Evolutionary conservation across 2,113 vertebrate species (phyloP).

Genomic region (Ophthalmolycus amberensis): DNA sequence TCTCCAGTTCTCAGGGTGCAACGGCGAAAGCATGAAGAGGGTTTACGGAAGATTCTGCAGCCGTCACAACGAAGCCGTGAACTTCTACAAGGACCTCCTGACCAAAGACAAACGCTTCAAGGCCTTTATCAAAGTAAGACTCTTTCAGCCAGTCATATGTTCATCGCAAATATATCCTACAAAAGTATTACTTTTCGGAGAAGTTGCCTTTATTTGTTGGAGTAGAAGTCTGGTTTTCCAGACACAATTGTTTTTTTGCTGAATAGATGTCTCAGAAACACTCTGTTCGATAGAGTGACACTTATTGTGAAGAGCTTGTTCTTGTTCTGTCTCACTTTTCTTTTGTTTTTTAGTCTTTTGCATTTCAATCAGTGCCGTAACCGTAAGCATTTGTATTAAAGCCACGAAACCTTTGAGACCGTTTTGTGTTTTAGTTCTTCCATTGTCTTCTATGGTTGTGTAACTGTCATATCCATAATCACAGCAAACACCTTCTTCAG

Average conservation of each 20-base stretch:
- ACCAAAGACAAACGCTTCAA: slow-evolving; percentile 96
- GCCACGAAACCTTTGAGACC: neutral
- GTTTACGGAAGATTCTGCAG: slow-evolving; percentile 95
- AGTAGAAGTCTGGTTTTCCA: neutral
- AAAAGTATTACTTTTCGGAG: neutral
- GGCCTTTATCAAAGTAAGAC: slow-evolving; percentile 91
- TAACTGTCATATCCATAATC: slow-evolving; percentile 11
- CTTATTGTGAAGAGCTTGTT: neutral
- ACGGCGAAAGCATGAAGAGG: slow-evolving; percentile 90
- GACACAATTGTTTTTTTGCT: neutral
- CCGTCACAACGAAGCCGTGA: slow-evolving; percentile 95
- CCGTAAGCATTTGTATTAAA: neutral
- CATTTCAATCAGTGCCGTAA: slow-evolving; percentile 6
- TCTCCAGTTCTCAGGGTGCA: slow-evolving; percentile 92
- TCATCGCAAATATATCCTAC: neutral
- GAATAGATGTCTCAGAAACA: neutral
- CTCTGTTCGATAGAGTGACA: neutral
- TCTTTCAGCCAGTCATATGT: neutral
- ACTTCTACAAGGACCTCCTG: slow-evolving; percentile 93
- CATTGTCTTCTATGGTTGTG: neutral
- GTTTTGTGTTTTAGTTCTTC: neutral
- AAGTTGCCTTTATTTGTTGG: neutral
- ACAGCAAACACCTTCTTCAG: slow-evolving; percentile 27
- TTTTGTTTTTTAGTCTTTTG: slow-evolving; percentile 6
- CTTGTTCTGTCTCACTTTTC: neutral